These are phyloP conservation scores for Halocaridina rubra DNA, from an alignment of 2,888 invertebrate species.

Conservation along the genomic window DNA sequence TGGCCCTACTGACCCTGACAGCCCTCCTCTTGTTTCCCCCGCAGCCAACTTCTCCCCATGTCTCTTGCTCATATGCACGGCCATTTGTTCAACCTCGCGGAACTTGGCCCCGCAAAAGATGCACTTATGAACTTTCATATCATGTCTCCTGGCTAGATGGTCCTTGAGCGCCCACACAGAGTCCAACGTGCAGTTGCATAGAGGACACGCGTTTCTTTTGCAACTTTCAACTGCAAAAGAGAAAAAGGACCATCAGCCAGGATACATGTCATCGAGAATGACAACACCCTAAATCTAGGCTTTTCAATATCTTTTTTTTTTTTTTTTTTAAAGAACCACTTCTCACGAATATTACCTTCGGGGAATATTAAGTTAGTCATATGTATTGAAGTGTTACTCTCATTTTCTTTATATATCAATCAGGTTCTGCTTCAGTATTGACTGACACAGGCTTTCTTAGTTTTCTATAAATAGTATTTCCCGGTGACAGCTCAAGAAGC, in stretches of 20 bases:
- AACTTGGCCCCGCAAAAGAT: slow-evolving; percentile 64
- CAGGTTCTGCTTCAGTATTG: too few relatives aligned
- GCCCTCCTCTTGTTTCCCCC: slow-evolving; percentile 53
- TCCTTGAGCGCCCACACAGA: slow-evolving; percentile 64
- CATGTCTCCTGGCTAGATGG: slow-evolving; percentile 64
- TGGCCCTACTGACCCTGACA: slow-evolving; percentile 53
- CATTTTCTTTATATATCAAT: too few relatives aligned
- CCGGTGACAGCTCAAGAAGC: too few relatives aligned
- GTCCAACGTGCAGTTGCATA: slow-evolving; percentile 62
- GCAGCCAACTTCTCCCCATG: slow-evolving; percentile 61
- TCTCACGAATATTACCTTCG: too few relatives aligned
- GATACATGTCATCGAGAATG: slow-evolving; percentile 57
- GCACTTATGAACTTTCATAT: slow-evolving; percentile 64
- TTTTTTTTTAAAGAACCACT: too few relatives aligned
- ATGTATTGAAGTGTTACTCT: too few relatives aligned
- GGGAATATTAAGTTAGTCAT: too few relatives aligned
- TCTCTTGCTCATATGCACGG: slow-evolving; percentile 62
- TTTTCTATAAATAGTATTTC: too few relatives aligned
- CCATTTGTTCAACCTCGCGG: slow-evolving; percentile 63
- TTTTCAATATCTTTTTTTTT: background rate
- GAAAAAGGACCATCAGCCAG: slow-evolving; percentile 60
- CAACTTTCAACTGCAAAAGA: slow-evolving; percentile 64
- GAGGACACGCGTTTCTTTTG: slow-evolving; percentile 64
- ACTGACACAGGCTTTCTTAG: too few relatives aligned
- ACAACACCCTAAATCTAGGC: slow-evolving; percentile 57